phyloP scores from a whole-genome alignment of 2,113 vertebrate species.

The Amphiprion ocellaris region DNA sequence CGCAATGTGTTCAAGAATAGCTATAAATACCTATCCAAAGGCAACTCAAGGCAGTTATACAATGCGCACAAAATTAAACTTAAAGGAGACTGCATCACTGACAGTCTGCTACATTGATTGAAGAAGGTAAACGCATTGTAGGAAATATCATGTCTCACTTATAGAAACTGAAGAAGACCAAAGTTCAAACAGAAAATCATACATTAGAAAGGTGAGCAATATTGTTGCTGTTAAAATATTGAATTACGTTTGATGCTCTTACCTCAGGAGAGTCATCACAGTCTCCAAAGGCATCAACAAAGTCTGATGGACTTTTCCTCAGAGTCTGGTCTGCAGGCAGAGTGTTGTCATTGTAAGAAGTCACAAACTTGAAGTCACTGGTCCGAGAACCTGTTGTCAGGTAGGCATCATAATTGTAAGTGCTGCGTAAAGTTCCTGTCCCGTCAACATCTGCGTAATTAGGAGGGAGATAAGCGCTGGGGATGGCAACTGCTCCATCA shows the following conservation, averaged over 20 bases:
- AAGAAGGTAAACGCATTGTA: too few relatives aligned
- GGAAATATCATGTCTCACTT: neutral
- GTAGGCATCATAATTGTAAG: constrained; percentile 74
- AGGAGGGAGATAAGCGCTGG: constrained; percentile 74
- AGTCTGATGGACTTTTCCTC: constrained; percentile 39
- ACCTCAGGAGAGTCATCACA: constrained; percentile 12
- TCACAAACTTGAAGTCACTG: constrained; percentile 71
- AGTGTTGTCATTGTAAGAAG: constrained; percentile 66
- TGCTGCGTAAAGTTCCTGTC: constrained; percentile 70
- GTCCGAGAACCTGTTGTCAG: constrained; percentile 69
- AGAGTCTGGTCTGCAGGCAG: constrained; percentile 62
- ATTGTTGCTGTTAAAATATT: neutral
- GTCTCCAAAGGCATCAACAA: neutral
- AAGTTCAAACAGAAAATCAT: neutral
- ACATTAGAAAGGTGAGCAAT: neutral
- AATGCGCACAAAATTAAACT: fast-evolving
- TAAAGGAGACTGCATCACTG: neutral
- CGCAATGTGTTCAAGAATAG: neutral
- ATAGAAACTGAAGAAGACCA: neutral
- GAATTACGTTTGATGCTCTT: neutral
- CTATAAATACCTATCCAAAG: neutral
- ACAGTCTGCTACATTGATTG: too few relatives aligned
- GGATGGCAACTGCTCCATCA: constrained; percentile 72
- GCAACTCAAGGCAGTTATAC: neutral
- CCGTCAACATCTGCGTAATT: constrained; percentile 76